phyloP scores from a whole-genome alignment of 2,113 vertebrate species.

The Ictalurus punctatus region DNA sequence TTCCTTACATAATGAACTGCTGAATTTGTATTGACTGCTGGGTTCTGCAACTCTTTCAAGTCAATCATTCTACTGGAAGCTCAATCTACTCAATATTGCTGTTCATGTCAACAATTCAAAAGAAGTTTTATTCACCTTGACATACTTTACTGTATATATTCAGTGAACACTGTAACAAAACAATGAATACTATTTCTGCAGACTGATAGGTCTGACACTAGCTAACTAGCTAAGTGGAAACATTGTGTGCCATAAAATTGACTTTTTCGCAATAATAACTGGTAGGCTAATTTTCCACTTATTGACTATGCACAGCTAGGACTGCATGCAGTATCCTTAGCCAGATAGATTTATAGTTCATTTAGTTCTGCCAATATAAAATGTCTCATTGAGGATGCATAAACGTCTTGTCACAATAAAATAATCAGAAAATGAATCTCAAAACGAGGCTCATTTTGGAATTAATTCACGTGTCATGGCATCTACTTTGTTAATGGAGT shows the following conservation, averaged over 20 bases:
- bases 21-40: not conserved
- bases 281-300: not conserved
- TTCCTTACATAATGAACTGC: not conserved
- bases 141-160: not conserved
- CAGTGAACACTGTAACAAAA: not conserved
- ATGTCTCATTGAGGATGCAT: conserved; percentile 33
- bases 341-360: conserved; percentile 42
- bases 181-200: not conserved
- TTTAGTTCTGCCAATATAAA: conserved; percentile 35
- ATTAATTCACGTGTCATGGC: conserved; percentile 43
- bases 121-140: conserved; percentile 10
- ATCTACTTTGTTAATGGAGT: conserved; percentile 34
- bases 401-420: conserved; percentile 51
- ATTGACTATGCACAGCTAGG: not conserved
- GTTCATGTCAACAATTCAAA: not conserved
- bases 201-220: not conserved
- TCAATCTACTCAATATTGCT: not conserved
- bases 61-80: not conserved
- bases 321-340: conserved; percentile 11
- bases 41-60: not conserved
- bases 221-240: not conserved
- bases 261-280: not conserved
- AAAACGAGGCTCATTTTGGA: conserved; percentile 42
- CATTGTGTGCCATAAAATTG: not conserved
- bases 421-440: conserved; percentile 47